Percentiles rank a stretch among this genome's conserved stretches.
Evolutionary conservation across 2,797 vertebrate species (phyloP).

Genomic region (Anisognathus igniventris): DNA sequence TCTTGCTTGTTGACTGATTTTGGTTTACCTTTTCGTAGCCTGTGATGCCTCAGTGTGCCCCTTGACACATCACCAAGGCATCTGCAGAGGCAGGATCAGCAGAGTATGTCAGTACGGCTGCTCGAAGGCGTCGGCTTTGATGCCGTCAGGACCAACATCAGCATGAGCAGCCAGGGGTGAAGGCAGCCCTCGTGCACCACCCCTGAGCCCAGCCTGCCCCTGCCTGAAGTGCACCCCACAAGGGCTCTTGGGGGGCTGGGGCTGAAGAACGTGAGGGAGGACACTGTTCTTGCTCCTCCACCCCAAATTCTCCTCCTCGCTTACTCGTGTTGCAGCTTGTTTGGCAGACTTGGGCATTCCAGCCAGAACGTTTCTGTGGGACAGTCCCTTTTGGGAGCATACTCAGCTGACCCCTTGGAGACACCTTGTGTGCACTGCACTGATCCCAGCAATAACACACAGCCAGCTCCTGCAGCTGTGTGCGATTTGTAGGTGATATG

Average conservation of each 20-base stretch:
- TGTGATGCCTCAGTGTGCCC: background rate
- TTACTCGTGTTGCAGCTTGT: background rate
- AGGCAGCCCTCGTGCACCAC: background rate
- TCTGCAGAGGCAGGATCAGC: conserved; percentile 20
- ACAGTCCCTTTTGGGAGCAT: background rate
- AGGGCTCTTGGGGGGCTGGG: background rate
- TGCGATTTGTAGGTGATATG: background rate
- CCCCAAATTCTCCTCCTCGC: background rate
- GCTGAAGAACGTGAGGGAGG: rapidly evolving
- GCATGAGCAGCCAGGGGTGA: background rate
- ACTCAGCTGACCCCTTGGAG: background rate
- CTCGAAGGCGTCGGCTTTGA: background rate
- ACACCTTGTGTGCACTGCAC: background rate
- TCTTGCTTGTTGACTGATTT: background rate
- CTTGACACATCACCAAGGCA: conserved; percentile 14
- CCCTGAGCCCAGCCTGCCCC: background rate
- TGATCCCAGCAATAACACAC: background rate
- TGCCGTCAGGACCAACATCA: background rate
- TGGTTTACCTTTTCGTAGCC: conserved; percentile 25
- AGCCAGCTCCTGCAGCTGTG: background rate
- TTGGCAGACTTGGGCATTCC: background rate
- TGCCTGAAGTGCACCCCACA: background rate
- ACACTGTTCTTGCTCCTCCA: background rate
- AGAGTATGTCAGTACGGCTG: background rate
- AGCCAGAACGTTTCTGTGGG: background rate